Conservation (phyloP, 2,888 invertebrate species). For the Craniophora ligustri region DNA sequence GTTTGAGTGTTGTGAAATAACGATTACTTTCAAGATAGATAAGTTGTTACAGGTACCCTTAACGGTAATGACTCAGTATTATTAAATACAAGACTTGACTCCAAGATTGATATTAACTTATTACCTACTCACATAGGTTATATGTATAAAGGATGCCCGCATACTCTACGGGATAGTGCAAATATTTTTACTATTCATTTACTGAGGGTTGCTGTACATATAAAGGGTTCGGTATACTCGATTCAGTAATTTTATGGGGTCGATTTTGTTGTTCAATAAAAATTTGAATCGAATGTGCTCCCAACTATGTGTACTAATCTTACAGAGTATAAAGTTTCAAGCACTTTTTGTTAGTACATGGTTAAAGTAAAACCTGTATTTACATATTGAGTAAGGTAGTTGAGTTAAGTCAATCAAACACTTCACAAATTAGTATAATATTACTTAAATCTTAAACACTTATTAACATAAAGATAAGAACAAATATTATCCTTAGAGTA, state of each 20-base stretch:
- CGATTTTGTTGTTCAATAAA: too few species aligned
- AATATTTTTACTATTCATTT: slow-evolving; percentile 48
- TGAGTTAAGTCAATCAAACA: not conserved
- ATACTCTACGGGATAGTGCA: slow-evolving; percentile 46
- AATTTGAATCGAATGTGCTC: too few species aligned
- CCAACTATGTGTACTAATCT: too few species aligned
- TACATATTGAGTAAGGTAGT: too few species aligned
- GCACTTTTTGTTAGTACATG: not conserved
- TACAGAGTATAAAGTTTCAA: not conserved
- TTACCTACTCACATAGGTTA: slow-evolving; percentile 37
- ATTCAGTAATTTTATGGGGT: too few species aligned
- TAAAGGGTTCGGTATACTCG: too few species aligned
- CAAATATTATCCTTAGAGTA: slow-evolving; percentile 26
- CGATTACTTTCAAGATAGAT: slow-evolving; percentile 34
- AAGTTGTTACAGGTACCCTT: slow-evolving; percentile 12
- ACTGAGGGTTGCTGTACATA: too few species aligned
- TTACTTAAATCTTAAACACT: slow-evolving; percentile 10
- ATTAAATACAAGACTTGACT: slow-evolving; percentile 18
- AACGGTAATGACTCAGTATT: not conserved
- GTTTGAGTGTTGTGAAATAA: slow-evolving; percentile 51
- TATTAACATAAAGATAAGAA: slow-evolving; percentile 24
- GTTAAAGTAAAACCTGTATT: too few species aligned
- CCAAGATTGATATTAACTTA: slow-evolving; percentile 43
- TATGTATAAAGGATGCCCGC: too few species aligned
- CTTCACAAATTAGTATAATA: not conserved